These are phyloP conservation scores for Caenorhabditis inopinata DNA, from an alignment of 1,140 invertebrate species.

Conservation along the genomic window DNA sequence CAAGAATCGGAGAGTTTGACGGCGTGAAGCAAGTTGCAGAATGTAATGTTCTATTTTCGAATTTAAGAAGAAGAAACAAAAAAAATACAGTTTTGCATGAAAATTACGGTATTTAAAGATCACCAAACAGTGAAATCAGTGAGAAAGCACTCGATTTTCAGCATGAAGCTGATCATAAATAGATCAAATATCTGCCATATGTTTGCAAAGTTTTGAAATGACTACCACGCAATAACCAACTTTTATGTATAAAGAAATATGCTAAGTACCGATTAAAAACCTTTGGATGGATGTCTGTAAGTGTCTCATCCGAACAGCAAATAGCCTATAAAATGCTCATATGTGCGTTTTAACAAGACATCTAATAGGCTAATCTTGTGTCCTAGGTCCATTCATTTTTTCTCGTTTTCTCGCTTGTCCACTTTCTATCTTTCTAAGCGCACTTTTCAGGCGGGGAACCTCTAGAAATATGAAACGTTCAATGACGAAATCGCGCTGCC, in stretches of 20 bases:
- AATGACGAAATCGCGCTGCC: background rate
- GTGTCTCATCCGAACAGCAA: background rate
- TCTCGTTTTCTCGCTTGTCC: background rate
- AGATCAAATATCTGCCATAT: no score
- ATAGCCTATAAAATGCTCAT: slow-evolving; percentile 10
- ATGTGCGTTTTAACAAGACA: slow-evolving; percentile 10
- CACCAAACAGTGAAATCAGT: no score
- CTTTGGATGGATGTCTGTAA: background rate
- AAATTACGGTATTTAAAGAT: no score
- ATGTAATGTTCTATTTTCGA: no score
- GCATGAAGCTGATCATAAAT: no score
- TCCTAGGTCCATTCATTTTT: slow-evolving; percentile 9
- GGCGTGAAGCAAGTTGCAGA: no score
- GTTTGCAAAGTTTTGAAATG: no score
- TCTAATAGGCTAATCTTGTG: slow-evolving; percentile 8
- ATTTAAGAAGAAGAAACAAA: no score
- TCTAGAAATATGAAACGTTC: slow-evolving; percentile 20
- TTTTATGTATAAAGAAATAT: background rate
- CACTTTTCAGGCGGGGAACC: background rate
- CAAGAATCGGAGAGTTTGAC: no score
- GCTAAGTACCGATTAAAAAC: background rate
- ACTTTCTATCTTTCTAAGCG: background rate
- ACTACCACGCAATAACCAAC: no score
- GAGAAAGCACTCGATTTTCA: no score
- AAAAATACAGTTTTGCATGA: no score